Evolutionary conservation across 2,888 invertebrate species (phyloP).

Genomic region (Coleophora deauratella): DNA sequence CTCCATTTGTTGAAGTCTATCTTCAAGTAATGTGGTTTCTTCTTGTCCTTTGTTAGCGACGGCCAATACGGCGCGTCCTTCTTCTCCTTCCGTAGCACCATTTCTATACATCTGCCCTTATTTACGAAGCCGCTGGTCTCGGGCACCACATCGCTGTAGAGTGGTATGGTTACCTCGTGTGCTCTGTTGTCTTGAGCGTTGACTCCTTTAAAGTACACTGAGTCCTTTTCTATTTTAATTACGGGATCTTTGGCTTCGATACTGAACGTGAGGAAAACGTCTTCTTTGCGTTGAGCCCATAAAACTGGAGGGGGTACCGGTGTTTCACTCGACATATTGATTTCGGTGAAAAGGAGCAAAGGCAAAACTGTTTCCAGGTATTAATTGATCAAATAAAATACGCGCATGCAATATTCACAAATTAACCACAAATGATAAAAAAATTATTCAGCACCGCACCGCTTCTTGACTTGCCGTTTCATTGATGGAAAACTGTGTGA

Average conservation of each 20-base stretch:
- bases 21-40: slow-evolving; percentile 96
- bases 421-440: slow-evolving; percentile 18
- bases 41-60: slow-evolving; percentile 87
- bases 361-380: not conserved
- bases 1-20: slow-evolving; percentile 98
- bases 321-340: slow-evolving; percentile 63
- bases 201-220: slow-evolving; percentile 87
- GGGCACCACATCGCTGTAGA: slow-evolving; percentile 87
- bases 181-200: slow-evolving; percentile 88
- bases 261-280: slow-evolving; percentile 91
- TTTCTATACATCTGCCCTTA: slow-evolving; percentile 83
- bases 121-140: slow-evolving; percentile 83
- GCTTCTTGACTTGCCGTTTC: slow-evolving; percentile 17
- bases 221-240: slow-evolving; percentile 83
- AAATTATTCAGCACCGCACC: not conserved
- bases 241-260: slow-evolving; percentile 91
- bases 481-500: slow-evolving; percentile 27
- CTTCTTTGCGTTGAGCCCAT: slow-evolving; percentile 93
- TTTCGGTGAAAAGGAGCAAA: not conserved
- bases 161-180: slow-evolving; percentile 90
- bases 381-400: not conserved
- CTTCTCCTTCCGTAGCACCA: slow-evolving; percentile 81
- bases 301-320: slow-evolving; percentile 85
- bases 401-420: slow-evolving; percentile 4
- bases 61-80: slow-evolving; percentile 90